A percentile compares a stretch with the other conserved stretches of the same genome.
These are phyloP conservation scores for Agrochola circellaris DNA, from an alignment of 2,888 invertebrate species.

Conservation along the genomic window DNA sequence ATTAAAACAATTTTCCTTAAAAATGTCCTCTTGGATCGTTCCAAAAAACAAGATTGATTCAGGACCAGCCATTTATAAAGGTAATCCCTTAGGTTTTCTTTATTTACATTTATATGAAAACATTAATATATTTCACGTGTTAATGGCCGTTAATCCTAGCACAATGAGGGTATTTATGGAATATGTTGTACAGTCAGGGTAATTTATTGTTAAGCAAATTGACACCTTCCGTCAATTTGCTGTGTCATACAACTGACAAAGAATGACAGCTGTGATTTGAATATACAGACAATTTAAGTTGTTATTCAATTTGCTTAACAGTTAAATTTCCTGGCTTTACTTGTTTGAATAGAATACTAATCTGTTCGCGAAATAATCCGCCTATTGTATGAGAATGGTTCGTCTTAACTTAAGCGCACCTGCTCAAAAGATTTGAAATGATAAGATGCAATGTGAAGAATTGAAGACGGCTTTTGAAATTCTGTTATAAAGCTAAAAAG, in stretches of 20 bases:
- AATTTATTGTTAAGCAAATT: background rate
- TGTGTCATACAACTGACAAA: background rate
- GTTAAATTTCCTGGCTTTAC: constrained; percentile 15
- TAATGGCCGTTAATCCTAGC: constrained; percentile 65
- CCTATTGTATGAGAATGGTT: constrained; percentile 61
- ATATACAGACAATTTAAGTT: background rate
- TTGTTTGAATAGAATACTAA: constrained; percentile 67
- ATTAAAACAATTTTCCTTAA: constrained; percentile 52
- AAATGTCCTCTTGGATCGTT: constrained; percentile 43
- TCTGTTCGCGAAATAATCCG: constrained; percentile 63
- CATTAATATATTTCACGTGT: constrained; percentile 76
- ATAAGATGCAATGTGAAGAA: constrained; percentile 34
- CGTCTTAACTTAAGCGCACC: constrained; percentile 38
- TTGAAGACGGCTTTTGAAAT: constrained; percentile 22
- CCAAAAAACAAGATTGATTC: constrained; percentile 78
- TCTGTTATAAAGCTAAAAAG: constrained; percentile 1
- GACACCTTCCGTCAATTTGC: background rate
- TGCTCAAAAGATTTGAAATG: constrained; percentile 48
- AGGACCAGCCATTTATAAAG: constrained; percentile 72
- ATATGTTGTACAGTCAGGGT: constrained; percentile 32
- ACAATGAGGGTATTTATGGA: constrained; percentile 65
- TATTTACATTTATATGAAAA: constrained; percentile 85
- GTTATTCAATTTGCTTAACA: background rate
- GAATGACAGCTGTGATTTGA: background rate
- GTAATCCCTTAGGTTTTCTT: constrained; percentile 74